These are phyloP conservation scores for Sebastes minor DNA, from an alignment of 2,797 vertebrate genomes.

Conservation along the genomic window DNA sequence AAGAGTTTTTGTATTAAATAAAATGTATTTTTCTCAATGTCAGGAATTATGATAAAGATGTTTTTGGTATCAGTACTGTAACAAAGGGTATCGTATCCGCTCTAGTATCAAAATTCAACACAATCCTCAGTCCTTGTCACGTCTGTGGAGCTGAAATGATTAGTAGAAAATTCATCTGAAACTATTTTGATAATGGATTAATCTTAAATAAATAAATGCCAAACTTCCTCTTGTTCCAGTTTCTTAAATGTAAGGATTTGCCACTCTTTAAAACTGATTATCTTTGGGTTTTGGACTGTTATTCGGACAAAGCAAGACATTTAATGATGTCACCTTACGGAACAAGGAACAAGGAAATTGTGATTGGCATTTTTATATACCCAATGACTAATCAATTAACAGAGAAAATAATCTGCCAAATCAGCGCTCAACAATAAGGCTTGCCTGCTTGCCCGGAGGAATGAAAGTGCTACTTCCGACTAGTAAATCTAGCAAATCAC, in stretches of 20 bases:
- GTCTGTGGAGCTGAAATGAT: background rate
- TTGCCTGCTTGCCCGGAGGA: too few species aligned
- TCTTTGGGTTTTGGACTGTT: background rate
- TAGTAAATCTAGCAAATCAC: too few species aligned
- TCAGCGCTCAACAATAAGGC: too few species aligned
- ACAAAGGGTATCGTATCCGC: background rate
- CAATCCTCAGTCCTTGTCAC: background rate
- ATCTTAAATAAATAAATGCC: background rate
- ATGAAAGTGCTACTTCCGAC: too few species aligned
- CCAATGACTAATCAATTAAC: fast-evolving
- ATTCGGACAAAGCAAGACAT: background rate
- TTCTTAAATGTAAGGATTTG: background rate
- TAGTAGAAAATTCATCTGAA: background rate
- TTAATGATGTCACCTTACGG: background rate
- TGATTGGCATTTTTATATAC: background rate
- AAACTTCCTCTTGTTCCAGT: background rate
- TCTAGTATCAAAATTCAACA: background rate
- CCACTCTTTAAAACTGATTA: background rate
- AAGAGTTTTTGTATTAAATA: background rate
- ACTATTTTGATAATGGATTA: background rate
- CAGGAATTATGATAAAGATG: background rate
- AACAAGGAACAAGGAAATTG: background rate
- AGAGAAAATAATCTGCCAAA: background rate
- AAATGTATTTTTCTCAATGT: background rate
- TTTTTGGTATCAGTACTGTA: background rate